phyloP scores from a whole-genome alignment of 2,888 invertebrate genomes.

The Monochamus alternatus region DNA sequence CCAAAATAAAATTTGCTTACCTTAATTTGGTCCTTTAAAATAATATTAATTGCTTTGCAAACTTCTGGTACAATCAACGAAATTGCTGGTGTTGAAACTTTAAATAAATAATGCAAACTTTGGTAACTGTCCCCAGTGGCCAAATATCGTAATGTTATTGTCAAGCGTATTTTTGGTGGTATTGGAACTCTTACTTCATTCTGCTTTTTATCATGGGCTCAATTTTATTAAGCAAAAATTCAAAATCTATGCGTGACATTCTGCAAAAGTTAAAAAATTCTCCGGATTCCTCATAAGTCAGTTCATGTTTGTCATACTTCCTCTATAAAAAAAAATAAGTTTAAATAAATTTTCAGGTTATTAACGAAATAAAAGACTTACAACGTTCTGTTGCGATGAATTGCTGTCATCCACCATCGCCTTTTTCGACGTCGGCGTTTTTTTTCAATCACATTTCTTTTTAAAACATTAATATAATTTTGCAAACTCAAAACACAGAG shows the following conservation, averaged over 20 bases:
- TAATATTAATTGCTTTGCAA: slow-evolving; percentile 18
- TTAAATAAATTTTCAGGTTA: neutral
- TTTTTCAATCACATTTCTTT: slow-evolving; percentile 19
- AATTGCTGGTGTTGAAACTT: slow-evolving; percentile 34
- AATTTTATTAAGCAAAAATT: slow-evolving; percentile 34
- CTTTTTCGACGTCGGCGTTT: slow-evolving; percentile 14
- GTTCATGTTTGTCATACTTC: slow-evolving; percentile 19
- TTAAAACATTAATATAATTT: slow-evolving; percentile 16
- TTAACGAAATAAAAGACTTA: too few species aligned
- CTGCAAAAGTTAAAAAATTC: slow-evolving; percentile 31
- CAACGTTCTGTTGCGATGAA: slow-evolving; percentile 12
- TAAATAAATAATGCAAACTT: slow-evolving; percentile 28
- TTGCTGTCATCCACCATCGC: slow-evolving; percentile 34
- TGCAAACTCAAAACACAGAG: slow-evolving; percentile 15
- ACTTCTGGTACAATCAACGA: slow-evolving; percentile 13
- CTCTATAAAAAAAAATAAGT: slow-evolving; percentile 4
- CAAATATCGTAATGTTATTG: slow-evolving; percentile 36
- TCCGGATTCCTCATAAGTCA: slow-evolving; percentile 34
- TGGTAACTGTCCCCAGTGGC: slow-evolving; percentile 32
- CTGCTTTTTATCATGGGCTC: slow-evolving; percentile 33
- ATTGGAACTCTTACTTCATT: slow-evolving; percentile 35
- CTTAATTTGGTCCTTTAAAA: slow-evolving; percentile 17
- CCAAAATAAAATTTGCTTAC: slow-evolving; percentile 10
- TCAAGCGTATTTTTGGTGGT: slow-evolving; percentile 36
- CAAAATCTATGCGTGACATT: slow-evolving; percentile 29